Evolutionary conservation across 1,140 invertebrate genomes (phyloP), one percentile per base, ranked within the genome.

Genomic region (Orchestia grillus): DNA sequence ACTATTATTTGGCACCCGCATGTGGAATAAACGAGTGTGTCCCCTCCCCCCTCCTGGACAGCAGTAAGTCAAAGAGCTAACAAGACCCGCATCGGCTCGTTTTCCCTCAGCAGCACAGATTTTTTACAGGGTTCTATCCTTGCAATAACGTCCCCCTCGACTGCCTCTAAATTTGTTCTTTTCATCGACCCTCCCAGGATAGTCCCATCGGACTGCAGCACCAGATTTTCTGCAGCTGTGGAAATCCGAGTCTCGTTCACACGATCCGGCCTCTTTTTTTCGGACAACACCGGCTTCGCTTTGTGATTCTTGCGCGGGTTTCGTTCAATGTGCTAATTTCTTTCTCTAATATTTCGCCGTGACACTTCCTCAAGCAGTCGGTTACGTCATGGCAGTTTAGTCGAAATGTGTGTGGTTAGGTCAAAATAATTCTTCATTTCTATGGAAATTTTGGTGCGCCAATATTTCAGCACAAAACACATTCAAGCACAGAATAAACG

Each of bases 131-230:
- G 36, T 94, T n/a, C 44, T 94, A 44, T 45, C 43, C 92, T 94
- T 94, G 92, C 92, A 94, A 94, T 94, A 94, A 94, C 40, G 92
- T 45, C 44, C 92, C 92, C 92, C 92, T 94, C 44, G 43, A 77
- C 62, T 77, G 62, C 44, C 92, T 94, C 92, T 94, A 94, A 94
- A 94, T 94, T 94, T 94, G 92, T 44, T 94, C 92, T 94, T 94
- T 94, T 94, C 92, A 94, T 94, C 8, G 92, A 94, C 92, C 92
- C 92, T 45, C 43, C 43, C 11, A 94, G 44, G 43, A 44, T 43
- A 11, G 44, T 94, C 92, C 40, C 43, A 94, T 44, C 44, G 92
- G 44, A 23, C 92, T 94, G 92, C 92, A 44, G 36, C 11, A 8
- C 6, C 92, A 40, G 92, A 94, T 94, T 94, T 92, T 94, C 92